A percentile compares a stretch with the other conserved stretches of the same genome.
Evolutionary conservation across 2,113 vertebrate species (phyloP).

Genomic region (Physeter macrocephalus): DNA sequence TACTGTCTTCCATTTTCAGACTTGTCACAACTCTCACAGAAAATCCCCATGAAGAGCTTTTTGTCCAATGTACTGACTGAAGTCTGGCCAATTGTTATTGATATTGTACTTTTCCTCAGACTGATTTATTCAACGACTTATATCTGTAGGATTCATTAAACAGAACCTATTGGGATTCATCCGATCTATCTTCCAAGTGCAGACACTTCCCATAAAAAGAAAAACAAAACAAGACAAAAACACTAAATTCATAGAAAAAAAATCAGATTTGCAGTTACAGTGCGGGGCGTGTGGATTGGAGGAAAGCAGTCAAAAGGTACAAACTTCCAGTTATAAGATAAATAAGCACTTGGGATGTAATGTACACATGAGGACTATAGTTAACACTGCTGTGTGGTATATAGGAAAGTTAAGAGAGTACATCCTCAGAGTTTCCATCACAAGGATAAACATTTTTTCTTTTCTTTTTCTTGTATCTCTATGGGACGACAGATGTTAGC

Average conservation of each 20-base stretch:
- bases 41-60: neutral
- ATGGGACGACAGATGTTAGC: neutral
- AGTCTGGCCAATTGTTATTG: constrained; percentile 45
- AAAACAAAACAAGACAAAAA: neutral
- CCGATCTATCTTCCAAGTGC: neutral
- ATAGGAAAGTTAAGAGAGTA: neutral
- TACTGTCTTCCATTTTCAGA: constrained; percentile 43
- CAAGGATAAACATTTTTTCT: neutral
- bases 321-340: neutral
- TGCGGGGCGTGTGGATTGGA: too few species aligned
- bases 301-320: neutral
- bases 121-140: constrained; percentile 4
- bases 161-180: neutral
- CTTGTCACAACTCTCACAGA: constrained; percentile 38
- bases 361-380: too few species aligned
- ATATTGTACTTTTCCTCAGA: neutral
- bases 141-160: neutral
- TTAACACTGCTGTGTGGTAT: neutral
- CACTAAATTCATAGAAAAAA: neutral
- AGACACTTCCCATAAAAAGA: neutral
- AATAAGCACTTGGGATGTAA: neutral
- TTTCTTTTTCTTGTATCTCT: neutral
- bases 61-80: constrained; percentile 42
- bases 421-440: neutral
- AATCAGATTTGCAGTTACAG: neutral